phyloP scores from a whole-genome alignment of 1,140 invertebrate species.

The Aphaenogaster floridana region DNA sequence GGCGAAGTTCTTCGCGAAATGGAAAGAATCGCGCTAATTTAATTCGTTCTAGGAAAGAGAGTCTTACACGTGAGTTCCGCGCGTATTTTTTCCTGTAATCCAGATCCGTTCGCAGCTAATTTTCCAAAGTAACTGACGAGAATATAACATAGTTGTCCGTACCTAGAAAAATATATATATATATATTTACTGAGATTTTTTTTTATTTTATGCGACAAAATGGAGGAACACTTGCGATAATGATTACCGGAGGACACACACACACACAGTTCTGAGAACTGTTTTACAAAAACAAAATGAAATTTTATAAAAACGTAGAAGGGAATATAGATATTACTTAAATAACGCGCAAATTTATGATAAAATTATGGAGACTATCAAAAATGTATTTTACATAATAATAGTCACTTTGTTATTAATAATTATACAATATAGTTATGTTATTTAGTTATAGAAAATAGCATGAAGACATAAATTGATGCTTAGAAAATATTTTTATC shows the following conservation, averaged over 20 bases:
- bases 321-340: not conserved
- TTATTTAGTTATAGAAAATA: constrained; percentile 9
- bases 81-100: constrained; percentile 1
- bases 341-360: not conserved
- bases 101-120: not conserved
- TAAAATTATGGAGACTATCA: not conserved
- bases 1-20: not conserved
- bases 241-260: not conserved
- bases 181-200: not conserved
- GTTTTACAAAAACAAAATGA: not conserved
- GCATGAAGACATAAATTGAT: not conserved
- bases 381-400: not conserved
- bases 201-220: not conserved
- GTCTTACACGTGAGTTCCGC: not conserved
- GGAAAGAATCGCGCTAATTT: constrained; percentile 25
- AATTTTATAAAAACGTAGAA: not conserved
- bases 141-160: not conserved
- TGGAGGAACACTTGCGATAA: not conserved
- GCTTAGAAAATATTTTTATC: not conserved
- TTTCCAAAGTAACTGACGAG: not conserved
- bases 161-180: not conserved
- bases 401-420: too few species aligned
- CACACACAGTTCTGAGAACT: not conserved
- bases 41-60: constrained; percentile 14
- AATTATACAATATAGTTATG: too few species aligned